Conservation (phyloP, 2,113 vertebrate genomes). For the Tamias sibiricus region DNA sequence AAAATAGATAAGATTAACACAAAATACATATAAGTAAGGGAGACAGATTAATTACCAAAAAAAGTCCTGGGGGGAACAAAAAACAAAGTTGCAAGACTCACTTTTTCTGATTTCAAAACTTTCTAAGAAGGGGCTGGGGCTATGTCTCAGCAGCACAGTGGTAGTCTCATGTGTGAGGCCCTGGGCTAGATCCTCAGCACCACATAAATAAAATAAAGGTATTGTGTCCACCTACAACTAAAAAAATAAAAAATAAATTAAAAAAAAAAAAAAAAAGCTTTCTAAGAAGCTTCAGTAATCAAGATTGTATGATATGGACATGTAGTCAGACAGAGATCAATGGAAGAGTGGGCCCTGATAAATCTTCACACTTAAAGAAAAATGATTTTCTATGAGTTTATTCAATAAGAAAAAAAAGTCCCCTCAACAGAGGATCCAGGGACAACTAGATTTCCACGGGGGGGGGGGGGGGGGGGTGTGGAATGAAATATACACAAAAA, state of each 20-base stretch:
- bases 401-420: not conserved
- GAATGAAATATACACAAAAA: too few relatives aligned
- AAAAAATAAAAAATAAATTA: too few relatives aligned
- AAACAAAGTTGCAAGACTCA: not conserved
- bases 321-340: not conserved
- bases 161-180: too few relatives aligned
- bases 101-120: not conserved
- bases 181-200: too few relatives aligned
- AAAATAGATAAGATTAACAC: not conserved
- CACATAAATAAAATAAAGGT: too few relatives aligned
- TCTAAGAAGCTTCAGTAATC: not conserved
- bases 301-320: not conserved
- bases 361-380: not conserved
- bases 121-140: constrained; percentile 29
- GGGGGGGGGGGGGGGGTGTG: too few relatives aligned
- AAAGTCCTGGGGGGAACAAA: not conserved
- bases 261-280: too few relatives aligned
- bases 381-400: not conserved
- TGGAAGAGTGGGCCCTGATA: not conserved
- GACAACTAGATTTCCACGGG: not conserved
- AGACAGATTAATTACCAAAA: not conserved
- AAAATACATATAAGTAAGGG: constrained; percentile 1
- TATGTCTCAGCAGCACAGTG: too few relatives aligned
- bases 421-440: not conserved
- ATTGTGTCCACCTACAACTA: too few relatives aligned